These are phyloP conservation scores for Synanthedon vespiformis DNA, from an alignment of 2,888 invertebrate species.

Conservation along the genomic window DNA sequence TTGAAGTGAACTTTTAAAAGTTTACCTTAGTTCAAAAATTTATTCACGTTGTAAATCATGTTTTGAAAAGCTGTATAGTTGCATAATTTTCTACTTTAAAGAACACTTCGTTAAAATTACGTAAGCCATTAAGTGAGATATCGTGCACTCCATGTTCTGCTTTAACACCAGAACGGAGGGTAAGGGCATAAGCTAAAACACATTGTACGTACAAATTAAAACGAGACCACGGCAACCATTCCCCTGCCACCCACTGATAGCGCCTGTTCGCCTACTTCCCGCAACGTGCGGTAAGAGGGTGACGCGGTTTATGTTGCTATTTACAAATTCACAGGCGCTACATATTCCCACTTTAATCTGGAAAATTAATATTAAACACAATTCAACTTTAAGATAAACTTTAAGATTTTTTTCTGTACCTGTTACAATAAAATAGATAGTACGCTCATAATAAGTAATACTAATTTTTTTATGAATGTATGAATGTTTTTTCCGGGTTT, in stretches of 20 bases:
- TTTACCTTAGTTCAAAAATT: too few relatives aligned
- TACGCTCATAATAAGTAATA: too few relatives aligned
- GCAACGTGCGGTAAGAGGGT: conserved; percentile 19
- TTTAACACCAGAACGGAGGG: conserved; percentile 9
- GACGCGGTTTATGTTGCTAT: conserved; percentile 18
- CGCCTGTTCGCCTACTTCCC: conserved; percentile 14
- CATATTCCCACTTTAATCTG: too few relatives aligned
- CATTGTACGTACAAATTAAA: conserved; percentile 59
- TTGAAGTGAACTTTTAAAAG: too few relatives aligned
- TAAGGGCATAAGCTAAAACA: conserved; percentile 30
- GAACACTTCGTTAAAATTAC: conserved; percentile 7
- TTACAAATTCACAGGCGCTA: conserved; percentile 21
- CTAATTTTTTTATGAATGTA: too few relatives aligned
- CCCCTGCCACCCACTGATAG: conserved; percentile 14
- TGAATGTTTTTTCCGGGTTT: too few relatives aligned
- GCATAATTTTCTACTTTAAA: not conserved
- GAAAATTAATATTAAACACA: too few relatives aligned
- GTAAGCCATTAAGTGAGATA: conserved; percentile 15
- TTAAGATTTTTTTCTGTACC: too few relatives aligned
- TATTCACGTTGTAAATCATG: too few relatives aligned
- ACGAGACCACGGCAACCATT: conserved; percentile 50
- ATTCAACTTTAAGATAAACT: too few relatives aligned
- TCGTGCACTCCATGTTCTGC: conserved; percentile 11
- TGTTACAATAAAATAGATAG: too few relatives aligned
- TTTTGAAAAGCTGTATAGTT: too few relatives aligned